A percentile compares a stretch with the other conserved stretches of the same genome.
These are phyloP conservation scores for Typhlichthys eigenmanni DNA, from an alignment of 2,797 vertebrate genomes.

Conservation along the genomic window DNA sequence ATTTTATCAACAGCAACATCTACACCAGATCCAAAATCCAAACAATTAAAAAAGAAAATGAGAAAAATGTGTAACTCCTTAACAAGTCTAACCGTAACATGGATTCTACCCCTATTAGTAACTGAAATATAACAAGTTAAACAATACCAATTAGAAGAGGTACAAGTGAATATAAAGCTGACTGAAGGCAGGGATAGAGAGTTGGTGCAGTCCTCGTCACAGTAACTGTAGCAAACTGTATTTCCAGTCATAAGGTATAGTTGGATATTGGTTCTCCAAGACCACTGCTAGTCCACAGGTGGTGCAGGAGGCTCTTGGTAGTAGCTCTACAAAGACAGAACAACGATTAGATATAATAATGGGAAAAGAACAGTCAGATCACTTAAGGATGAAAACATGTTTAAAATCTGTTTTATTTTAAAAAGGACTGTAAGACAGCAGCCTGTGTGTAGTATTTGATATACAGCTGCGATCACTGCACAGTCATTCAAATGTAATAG, in stretches of 20 bases:
- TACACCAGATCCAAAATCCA: constrained; percentile 3
- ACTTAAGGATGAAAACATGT: too few species aligned
- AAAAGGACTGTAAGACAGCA: too few species aligned
- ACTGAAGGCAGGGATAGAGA: constrained; percentile 39
- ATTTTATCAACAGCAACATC: constrained; percentile 11
- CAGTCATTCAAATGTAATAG: too few species aligned
- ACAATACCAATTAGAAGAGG: constrained; percentile 6
- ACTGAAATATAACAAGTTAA: neutral
- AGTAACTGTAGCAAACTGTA: constrained; percentile 33
- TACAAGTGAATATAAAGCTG: constrained; percentile 15
- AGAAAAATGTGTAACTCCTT: too few species aligned
- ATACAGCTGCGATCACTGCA: too few species aligned
- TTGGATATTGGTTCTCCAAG: constrained; percentile 41
- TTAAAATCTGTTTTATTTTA: too few species aligned
- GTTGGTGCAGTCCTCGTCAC: constrained; percentile 33
- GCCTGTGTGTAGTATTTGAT: too few species aligned
- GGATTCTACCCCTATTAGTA: constrained; percentile 22
- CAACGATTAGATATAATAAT: too few species aligned
- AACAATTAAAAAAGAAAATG: neutral
- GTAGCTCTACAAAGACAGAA: constrained; percentile 63
- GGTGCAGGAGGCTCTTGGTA: constrained; percentile 89
- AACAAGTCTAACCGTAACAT: constrained; percentile 26
- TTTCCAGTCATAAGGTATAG: constrained; percentile 46
- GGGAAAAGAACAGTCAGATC: too few species aligned
- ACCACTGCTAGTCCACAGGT: constrained; percentile 85